Percentiles rank a stretch among this genome's conserved stretches.
These are phyloP conservation scores for Notoglanidium macrostoma DNA, from an alignment of 2,797 vertebrate species.

Conservation along the genomic window DNA sequence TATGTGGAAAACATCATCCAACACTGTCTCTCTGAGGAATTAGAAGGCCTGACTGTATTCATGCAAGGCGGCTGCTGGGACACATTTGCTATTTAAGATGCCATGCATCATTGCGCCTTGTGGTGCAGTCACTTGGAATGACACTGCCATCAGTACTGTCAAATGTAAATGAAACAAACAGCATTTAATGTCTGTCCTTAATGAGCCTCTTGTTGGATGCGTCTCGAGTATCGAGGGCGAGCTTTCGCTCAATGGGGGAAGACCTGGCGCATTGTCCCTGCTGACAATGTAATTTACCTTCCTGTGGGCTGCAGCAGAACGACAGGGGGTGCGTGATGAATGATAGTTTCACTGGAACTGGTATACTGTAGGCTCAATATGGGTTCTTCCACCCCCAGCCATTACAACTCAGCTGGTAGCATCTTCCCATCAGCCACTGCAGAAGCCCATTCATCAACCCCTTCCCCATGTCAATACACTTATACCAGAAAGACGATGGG, in stretches of 20 bases:
- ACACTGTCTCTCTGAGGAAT: slow-evolving; percentile 40
- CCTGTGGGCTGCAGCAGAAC: slow-evolving; percentile 37
- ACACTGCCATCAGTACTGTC: slow-evolving; percentile 46
- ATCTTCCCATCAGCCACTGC: slow-evolving; percentile 41
- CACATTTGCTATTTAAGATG: slow-evolving; percentile 53
- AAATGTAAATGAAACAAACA: slow-evolving; percentile 60
- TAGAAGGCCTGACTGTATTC: slow-evolving; percentile 36
- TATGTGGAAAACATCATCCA: slow-evolving; percentile 22
- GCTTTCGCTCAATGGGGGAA: slow-evolving; percentile 39
- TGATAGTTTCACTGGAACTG: slow-evolving; percentile 30
- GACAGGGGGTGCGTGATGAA: slow-evolving; percentile 44
- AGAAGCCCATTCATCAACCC: slow-evolving; percentile 55
- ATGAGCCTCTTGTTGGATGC: slow-evolving; percentile 58
- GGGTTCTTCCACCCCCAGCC: slow-evolving; percentile 29
- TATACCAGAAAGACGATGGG: background rate
- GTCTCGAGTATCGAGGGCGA: slow-evolving; percentile 41
- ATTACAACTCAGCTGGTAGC: slow-evolving; percentile 21
- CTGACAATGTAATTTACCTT: slow-evolving; percentile 61
- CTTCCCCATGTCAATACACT: slow-evolving; percentile 26
- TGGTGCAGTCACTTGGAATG: slow-evolving; percentile 58
- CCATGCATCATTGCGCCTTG: slow-evolving; percentile 54
- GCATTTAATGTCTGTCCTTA: slow-evolving; percentile 52
- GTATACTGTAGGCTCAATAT: slow-evolving; percentile 32
- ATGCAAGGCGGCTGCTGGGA: slow-evolving; percentile 25
- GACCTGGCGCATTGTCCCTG: slow-evolving; percentile 48